These are phyloP conservation scores for Plutomurus gul DNA, from an alignment of 1,140 invertebrate species.

Conservation along the genomic window DNA sequence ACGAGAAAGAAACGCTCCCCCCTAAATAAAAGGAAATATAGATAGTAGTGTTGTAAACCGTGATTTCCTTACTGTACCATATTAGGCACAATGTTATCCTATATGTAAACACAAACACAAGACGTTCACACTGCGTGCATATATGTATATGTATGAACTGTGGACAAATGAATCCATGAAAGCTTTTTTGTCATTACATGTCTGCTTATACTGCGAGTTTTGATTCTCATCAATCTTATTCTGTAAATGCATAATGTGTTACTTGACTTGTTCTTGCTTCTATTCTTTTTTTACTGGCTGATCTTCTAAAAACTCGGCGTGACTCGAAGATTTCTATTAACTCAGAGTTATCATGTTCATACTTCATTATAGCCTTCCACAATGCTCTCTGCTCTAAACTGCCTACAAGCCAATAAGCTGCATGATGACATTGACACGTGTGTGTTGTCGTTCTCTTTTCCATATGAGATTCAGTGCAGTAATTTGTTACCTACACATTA, in stretches of 20 bases:
- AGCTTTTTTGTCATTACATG: not conserved
- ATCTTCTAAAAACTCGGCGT: conserved; percentile 16
- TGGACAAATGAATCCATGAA: no score
- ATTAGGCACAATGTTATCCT: no score
- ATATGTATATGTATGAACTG: no score
- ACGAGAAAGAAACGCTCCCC: no score
- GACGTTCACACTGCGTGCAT: no score
- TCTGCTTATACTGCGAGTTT: not conserved
- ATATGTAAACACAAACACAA: no score
- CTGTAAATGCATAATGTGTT: not conserved
- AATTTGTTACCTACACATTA: no score
- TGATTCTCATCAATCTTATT: conserved; percentile 22
- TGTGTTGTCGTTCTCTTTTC: conserved; percentile 20
- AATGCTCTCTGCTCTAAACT: not conserved
- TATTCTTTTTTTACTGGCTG: conserved; percentile 8
- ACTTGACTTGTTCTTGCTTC: not conserved
- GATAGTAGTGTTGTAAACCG: no score
- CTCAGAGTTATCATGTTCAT: conserved; percentile 21
- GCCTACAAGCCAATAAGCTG: not conserved
- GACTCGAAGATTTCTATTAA: conserved; percentile 13
- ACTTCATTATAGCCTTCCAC: not conserved
- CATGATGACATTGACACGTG: conserved; percentile 25
- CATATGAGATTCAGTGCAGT: no score
- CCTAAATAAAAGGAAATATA: no score
- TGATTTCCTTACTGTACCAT: no score